Evolutionary conservation across 92 coral and sea anemone genomes (phyloP), one percentile per base, ranked within the genome.

Genomic region (Siderastrea radians): DNA sequence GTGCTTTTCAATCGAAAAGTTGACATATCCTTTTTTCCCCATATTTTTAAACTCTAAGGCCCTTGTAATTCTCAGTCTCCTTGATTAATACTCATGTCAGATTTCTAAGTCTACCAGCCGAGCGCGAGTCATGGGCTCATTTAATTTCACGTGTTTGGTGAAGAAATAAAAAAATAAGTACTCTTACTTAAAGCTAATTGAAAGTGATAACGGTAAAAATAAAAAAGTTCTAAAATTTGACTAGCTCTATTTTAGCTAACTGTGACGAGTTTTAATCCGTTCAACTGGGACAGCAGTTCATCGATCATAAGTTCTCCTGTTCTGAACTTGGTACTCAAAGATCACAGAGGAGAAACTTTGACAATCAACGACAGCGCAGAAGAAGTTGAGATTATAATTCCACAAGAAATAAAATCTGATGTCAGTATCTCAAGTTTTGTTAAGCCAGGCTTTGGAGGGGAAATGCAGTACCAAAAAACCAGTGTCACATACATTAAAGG

Each of bases 211-310:
- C 38, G 38, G 38, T 26, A 26, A 26, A 26, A 26, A 26, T 26
- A 26, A 26, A 26, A 26, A 26, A n/a, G n/a, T n/a, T n/a, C n/a
- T n/a, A n/a, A n/a, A n/a, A n/a, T 26, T 52, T 67, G 45, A 5
- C 61, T n/a, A n/a, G n/a, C n/a, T n/a, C 14, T 3, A 5, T n/a
- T 69, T 26, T 26, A 94, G 98, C 72, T 94, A 84, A 70, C 90
- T 5, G 46, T 60, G 14, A 89, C 86, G 15, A 3, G 14, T 10
- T 94, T 92, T 70, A 94, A 90, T 55, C 95, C 95, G 1, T 89
- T 86, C 55, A 86, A 95, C 2, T 94, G 95, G 98, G 92, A 94
- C 68, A 26, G 0, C 38, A 81, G 92, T 14, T 92, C 90, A 6
- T 75, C 84, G 16, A 65, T 51, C 13, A 85, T 91, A 52, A 81